phyloP scores from a whole-genome alignment of 2,113 vertebrate genomes.

The Caranx melampygus region DNA sequence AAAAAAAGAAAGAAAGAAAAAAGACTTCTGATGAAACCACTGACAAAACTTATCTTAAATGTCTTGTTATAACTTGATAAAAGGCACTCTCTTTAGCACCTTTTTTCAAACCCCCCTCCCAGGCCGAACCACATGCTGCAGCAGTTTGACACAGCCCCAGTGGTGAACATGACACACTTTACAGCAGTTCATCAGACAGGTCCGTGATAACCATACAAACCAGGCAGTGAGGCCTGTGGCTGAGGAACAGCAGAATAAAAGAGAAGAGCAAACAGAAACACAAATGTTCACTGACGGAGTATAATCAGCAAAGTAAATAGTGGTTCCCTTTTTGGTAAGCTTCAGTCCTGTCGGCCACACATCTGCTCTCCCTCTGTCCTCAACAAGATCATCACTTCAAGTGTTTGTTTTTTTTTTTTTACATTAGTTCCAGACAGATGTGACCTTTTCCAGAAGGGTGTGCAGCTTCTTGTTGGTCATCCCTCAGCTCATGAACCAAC shows the following conservation, averaged over 20 bases:
- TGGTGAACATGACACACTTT: not conserved
- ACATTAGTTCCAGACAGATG: slow-evolving; percentile 48
- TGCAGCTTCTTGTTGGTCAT: slow-evolving; percentile 57
- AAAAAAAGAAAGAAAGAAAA: not conserved
- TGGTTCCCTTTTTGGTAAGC: slow-evolving; percentile 33
- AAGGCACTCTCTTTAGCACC: slow-evolving; percentile 55
- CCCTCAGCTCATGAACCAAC: slow-evolving; percentile 35
- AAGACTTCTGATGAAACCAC: not conserved
- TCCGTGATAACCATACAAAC: slow-evolving; percentile 3
- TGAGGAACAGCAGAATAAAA: slow-evolving; percentile 21
- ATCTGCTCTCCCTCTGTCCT: slow-evolving; percentile 2
- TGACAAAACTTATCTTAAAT: not conserved
- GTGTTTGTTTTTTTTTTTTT: slow-evolving; percentile 32
- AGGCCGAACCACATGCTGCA: not conserved
- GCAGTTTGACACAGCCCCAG: not conserved
- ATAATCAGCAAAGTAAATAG: slow-evolving; percentile 21
- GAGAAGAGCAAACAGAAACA: slow-evolving; percentile 26
- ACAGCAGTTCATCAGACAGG: slow-evolving; percentile 5
- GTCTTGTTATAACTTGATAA: not conserved
- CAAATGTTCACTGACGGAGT: slow-evolving; percentile 10
- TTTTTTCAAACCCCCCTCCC: not conserved
- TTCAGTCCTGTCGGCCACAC: slow-evolving; percentile 14
- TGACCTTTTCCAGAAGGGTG: not conserved
- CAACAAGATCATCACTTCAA: slow-evolving; percentile 45
- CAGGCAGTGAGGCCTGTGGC: slow-evolving; percentile 19